A percentile compares a stretch with the other conserved stretches of the same genome.
phyloP scores from a whole-genome alignment of 2,888 invertebrate genomes.

The Ptilodon capucinus region DNA sequence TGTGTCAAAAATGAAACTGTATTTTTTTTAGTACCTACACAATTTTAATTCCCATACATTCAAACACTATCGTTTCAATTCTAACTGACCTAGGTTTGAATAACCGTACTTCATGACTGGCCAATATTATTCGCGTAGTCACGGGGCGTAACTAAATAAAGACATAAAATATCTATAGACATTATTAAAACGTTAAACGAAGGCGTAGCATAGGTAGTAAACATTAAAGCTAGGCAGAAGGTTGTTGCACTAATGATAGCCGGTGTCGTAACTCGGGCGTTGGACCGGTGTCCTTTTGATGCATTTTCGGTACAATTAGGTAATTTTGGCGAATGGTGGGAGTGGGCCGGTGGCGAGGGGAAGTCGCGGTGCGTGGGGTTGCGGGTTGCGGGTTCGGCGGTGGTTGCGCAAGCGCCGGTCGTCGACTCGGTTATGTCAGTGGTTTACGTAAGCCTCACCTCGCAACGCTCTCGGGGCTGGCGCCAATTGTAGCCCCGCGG shows the following conservation, averaged over 20 bases:
- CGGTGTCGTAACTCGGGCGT: conserved; percentile 67
- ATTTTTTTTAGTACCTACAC: not conserved
- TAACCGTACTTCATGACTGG: conserved; percentile 16
- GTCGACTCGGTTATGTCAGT: conserved; percentile 82
- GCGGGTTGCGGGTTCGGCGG: conserved; percentile 76
- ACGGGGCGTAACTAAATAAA: conserved; percentile 19
- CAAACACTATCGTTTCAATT: conserved; percentile 2
- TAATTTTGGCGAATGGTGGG: conserved; percentile 65
- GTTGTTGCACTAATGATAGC: conserved; percentile 73
- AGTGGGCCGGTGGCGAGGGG: conserved; percentile 53
- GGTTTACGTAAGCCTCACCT: conserved; percentile 79
- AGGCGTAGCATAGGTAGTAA: conserved; percentile 44
- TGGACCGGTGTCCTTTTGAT: conserved; percentile 75
- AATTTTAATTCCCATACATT: not conserved
- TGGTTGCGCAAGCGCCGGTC: conserved; percentile 79
- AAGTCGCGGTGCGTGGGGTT: conserved; percentile 70
- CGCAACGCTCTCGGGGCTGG: conserved; percentile 73
- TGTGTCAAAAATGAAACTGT: not conserved
- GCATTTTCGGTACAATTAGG: conserved; percentile 77
- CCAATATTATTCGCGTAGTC: conserved; percentile 6
- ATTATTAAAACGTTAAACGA: conserved; percentile 57
- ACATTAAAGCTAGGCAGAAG: conserved; percentile 60
- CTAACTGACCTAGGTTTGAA: conserved; percentile 31
- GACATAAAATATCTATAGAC: conserved; percentile 20
- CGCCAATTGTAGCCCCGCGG: conserved; percentile 69